phyloP scores from a whole-genome alignment of 2,797 vertebrate genomes.

The Loriculus beryllinus region DNA sequence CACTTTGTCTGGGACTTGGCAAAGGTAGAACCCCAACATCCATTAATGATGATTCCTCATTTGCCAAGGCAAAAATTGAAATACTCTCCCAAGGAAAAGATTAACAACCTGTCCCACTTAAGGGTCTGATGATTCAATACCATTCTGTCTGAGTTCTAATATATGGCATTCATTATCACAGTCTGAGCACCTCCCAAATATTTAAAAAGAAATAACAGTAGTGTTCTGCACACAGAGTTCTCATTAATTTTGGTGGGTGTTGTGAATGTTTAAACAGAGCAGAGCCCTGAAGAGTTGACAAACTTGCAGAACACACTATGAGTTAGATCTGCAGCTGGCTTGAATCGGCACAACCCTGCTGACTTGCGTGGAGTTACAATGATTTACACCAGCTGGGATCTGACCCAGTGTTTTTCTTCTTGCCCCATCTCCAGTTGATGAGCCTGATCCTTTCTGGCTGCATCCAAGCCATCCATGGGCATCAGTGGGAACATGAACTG shows the following conservation, averaged over 20 bases:
- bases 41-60: conserved; percentile 55
- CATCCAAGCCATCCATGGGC: neutral
- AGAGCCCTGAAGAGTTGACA: conserved; percentile 46
- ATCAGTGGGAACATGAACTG: neutral
- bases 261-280: conserved; percentile 44
- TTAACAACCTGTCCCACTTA: conserved; percentile 11
- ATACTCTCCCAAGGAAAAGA: conserved; percentile 50
- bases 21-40: conserved; percentile 31
- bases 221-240: conserved; percentile 41
- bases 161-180: conserved; percentile 36
- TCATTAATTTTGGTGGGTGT: conserved; percentile 49
- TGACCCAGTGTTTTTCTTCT: neutral
- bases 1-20: conserved; percentile 61
- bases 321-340: conserved; percentile 31
- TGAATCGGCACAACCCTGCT: neutral
- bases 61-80: conserved; percentile 59
- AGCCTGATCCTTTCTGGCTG: neutral
- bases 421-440: neutral
- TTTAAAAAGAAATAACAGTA: conserved; percentile 49
- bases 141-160: conserved; percentile 48
- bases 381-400: neutral
- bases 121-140: conserved; percentile 54
- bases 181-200: conserved; percentile 44
- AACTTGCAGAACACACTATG: conserved; percentile 52
- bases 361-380: neutral